These are phyloP conservation scores for Neogale vison DNA, from an alignment of 2,113 vertebrate genomes.

Conservation along the genomic window DNA sequence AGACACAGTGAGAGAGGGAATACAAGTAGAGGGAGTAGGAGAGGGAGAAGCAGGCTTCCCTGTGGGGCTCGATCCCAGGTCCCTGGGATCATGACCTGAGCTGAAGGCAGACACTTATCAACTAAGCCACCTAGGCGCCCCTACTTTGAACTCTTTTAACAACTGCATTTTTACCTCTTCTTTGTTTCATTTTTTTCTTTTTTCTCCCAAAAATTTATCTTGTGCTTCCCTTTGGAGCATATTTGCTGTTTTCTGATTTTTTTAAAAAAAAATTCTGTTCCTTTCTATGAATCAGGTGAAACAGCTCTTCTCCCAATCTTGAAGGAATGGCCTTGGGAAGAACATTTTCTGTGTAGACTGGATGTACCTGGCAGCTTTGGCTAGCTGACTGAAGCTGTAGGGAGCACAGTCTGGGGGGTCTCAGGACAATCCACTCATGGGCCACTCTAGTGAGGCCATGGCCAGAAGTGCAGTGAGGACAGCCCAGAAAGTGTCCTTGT, in stretches of 20 bases:
- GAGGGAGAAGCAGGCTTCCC: too few relatives aligned
- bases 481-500: neutral
- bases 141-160: neutral
- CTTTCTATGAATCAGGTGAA: neutral
- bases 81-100: too few relatives aligned
- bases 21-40: too few relatives aligned
- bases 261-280: neutral
- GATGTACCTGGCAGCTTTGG: neutral
- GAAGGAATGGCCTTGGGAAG: neutral
- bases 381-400: neutral
- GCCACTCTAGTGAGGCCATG: neutral
- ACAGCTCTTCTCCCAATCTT: neutral
- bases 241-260: neutral
- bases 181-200: neutral
- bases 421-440: neutral
- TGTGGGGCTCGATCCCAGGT: too few relatives aligned
- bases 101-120: too few relatives aligned
- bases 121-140: too few relatives aligned
- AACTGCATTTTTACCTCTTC: neutral
- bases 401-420: neutral
- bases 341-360: neutral
- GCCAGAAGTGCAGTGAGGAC: neutral
- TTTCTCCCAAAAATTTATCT: neutral
- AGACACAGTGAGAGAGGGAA: too few relatives aligned
- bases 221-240: neutral